A percentile compares a stretch with the other conserved stretches of the same genome.
Evolutionary conservation across 2,888 invertebrate genomes (phyloP).

Genomic region (Tetropium fuscum): DNA sequence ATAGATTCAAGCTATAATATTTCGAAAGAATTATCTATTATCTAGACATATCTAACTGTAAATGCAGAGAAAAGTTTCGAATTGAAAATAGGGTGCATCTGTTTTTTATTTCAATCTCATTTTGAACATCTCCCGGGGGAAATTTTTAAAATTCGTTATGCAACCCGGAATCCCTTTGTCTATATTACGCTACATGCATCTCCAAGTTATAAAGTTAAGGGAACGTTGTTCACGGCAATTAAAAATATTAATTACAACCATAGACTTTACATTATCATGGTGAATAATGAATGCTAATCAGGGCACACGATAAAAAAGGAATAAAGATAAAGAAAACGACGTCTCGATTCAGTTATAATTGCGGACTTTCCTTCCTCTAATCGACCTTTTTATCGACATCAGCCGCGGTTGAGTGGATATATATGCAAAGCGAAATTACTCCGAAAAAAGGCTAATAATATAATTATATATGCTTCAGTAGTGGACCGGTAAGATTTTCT

Average conservation of each 20-base stretch:
- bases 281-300: conserved; percentile 16
- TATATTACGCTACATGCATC: conserved; percentile 1
- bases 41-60: no score
- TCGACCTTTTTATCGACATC: conserved; percentile 29
- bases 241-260: conserved; percentile 17
- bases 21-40: no score
- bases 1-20: no score
- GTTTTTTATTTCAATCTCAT: neutral
- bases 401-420: conserved; percentile 21
- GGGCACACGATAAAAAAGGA: conserved; percentile 13
- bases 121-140: neutral
- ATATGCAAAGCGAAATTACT: conserved; percentile 24
- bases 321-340: conserved; percentile 21
- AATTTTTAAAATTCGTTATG: conserved; percentile 6
- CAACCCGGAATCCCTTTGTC: neutral
- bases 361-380: conserved; percentile 28
- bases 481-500: conserved; percentile 10
- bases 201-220: neutral
- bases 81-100: neutral
- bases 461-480: neutral
- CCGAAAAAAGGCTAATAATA: neutral
- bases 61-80: neutral
- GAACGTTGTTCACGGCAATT: neutral
- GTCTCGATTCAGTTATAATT: conserved; percentile 22
- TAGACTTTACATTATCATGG: conserved; percentile 1